Evolutionary conservation across 2,797 vertebrate species (phyloP), one percentile per base, ranked within the genome.

Genomic region (Pangasius macronema): DNA sequence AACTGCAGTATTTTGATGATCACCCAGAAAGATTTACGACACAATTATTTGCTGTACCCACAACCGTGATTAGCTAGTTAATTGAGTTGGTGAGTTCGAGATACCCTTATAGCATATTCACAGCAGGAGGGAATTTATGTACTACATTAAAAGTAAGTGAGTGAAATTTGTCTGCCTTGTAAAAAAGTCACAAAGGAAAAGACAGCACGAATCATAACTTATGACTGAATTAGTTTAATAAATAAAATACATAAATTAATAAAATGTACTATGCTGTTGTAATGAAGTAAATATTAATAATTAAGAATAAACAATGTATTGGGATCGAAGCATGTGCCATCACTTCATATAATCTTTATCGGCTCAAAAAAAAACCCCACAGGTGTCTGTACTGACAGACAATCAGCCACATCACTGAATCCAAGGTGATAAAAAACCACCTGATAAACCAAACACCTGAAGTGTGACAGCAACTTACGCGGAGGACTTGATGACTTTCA

Each of bases 401-500:
- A 70, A 30, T 49, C 53, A 61, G 18, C 30, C 33, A 51, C 6
- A 53, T 51, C 20, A 73, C 13, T 10, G 73, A n/a, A 16, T n/a
- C 72, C 42, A 59, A 68, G 1, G n/a, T 39, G 10, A 14, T 59
- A 39, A 57, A 79, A 53, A 27, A 13, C n/a, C n/a, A n/a, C n/a
- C 24, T 53, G 46, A n/a, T 51, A n/a, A 79, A 55, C 51, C 20
- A 53, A 36, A 57, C 53, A 36, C 2, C 10, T 75, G 65, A 33
- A 63, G 3, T 46, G 59, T 14, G 42, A 16, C 3, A 5, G 16
- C 24, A 92, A 97, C 98, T 87, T 93, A 99, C 98, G 97, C 96
- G 5, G 95, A 96, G 14, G 93, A 85, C 86, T 93, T 95, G 42
- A 99, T 93, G 88, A 96, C 91, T 63, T 89, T 89, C 86, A 96